Evolutionary conservation across 2,888 invertebrate genomes (phyloP), one percentile per base, ranked within the genome.

Genomic region (Caenorhabditis auriculariae): DNA sequence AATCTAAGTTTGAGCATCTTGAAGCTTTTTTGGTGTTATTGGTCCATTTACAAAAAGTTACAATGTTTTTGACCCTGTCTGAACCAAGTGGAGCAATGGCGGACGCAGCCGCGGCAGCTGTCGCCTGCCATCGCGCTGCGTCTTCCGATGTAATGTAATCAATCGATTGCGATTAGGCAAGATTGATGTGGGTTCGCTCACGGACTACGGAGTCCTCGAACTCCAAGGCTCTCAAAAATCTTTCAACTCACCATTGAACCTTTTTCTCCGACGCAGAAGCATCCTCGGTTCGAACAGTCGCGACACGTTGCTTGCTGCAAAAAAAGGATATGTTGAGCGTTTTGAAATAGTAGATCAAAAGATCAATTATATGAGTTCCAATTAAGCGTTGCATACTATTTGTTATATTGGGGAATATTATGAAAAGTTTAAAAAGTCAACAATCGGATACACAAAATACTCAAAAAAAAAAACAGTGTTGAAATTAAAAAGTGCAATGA

Each of bases 221-320:
- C 35, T 12, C 35, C n/a, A 12, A 9, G 35, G 9, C 17, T 41
- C 17, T 41, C n/a, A 19, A 21, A 27, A 54, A 35, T 53, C 9
- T 51, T n/a, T 19, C 26, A 24, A 70, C 76, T 65, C 43, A 81
- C 80, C 78, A 81, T 78, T 32, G 73, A 70, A 46, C 81, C 81
- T 62, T 81, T 81, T 50, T 82, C 81, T 44, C 81, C 81, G 38
- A 82, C 78, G 54, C 81, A 81, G 66, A 81, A 82, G 54, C 81
- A 81, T 56, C 78, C 78, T 62, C 81, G 60, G 48, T 75, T 74
- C 7, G 81, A 71, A 61, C 81, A 81, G 52, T 81, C 81, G 37
- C 81, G 66, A 59, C 80, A 80, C 27, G 75, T 70, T n/a, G 70
- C 61, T 76, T 80, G 80, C 80, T 80, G 72, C 62, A 80, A 77